Evolutionary conservation across 1,140 invertebrate genomes (phyloP), one percentile per base, ranked within the genome.

Genomic region (Pemphigus obesinymphae): DNA sequence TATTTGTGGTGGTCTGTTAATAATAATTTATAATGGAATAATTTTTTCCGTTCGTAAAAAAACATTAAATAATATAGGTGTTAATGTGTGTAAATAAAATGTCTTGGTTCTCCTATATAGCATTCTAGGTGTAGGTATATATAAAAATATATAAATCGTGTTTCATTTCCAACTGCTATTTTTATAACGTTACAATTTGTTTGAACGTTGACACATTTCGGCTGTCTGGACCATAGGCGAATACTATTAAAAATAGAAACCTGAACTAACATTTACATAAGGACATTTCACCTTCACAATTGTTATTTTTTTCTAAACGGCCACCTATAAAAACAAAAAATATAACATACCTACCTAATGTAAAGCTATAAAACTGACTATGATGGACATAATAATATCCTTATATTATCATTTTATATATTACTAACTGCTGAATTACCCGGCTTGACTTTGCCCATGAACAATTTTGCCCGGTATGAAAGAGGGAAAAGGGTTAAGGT

Each of bases 191-290:
- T 80, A 80, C 76, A 80, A 40, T 80, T 61, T 61, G 76, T 80
- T 63, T 80, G 55, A 80, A 63, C 76, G 76, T 80, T 80, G 76
- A 80, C 76, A 63, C 76, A 80, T 80, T 80, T 80, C 55, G 76
- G 76, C 13, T 80, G 76, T 80, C 76, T 80, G 76, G 76, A 80
- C 76, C 55, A n/a, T 80, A 80, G 55, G 23, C n/a, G 26, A 80
- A 80, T 43, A 80, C 55, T 40, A 58, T 61, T 80, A 80, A 63
- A 78, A 80, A 80, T 80, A 80, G 76, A 80, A 80, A 80, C 76
- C 37, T 45, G 53, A 80, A 80, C 15, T 40, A 80, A 80, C 34
- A 80, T 61, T 63, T 63, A 63, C 76, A 63, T 63, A 63, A 63
- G 53, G 55, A 29, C 20, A 31, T 80, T 63, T 58, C 55, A 80